Conservation (phyloP, 2,113 vertebrate species). For the Corythaixoides concolor region DNA sequence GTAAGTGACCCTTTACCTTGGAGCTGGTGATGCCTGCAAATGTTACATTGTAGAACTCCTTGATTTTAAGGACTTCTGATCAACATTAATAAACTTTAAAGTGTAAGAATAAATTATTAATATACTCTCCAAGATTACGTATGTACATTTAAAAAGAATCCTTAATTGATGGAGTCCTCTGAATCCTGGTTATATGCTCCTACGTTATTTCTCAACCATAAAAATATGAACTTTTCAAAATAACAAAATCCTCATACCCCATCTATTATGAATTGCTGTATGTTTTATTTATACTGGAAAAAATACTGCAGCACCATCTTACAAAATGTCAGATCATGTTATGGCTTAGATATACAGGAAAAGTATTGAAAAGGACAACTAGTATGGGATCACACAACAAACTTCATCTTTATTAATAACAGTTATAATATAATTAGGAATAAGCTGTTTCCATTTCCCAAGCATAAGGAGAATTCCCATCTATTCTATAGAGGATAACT, state of each 20-base stretch:
- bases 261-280: slow-evolving; percentile 2
- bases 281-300: slow-evolving; percentile 56
- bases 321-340: neutral
- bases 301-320: neutral
- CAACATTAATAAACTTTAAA: slow-evolving; percentile 46
- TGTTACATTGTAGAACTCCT: slow-evolving; percentile 41
- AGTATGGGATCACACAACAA: neutral
- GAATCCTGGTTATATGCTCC: neutral
- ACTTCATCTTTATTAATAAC: neutral
- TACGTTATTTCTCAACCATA: slow-evolving; percentile 39
- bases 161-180: neutral
- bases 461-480: neutral
- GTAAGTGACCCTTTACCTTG: slow-evolving; percentile 22
- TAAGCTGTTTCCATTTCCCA: neutral
- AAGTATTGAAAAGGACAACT: neutral
- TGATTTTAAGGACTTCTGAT: slow-evolving; percentile 43
- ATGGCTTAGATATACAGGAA: neutral
- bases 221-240: slow-evolving; percentile 53
- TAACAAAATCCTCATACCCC: slow-evolving; percentile 13
- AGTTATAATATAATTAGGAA: neutral
- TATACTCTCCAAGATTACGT: slow-evolving; percentile 19
- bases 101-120: slow-evolving; percentile 46
- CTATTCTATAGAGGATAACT: neutral
- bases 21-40: slow-evolving; percentile 15
- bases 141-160: slow-evolving; percentile 42